Evolutionary conservation across 2,888 invertebrate species (phyloP).

Genomic region (Patella depressa): DNA sequence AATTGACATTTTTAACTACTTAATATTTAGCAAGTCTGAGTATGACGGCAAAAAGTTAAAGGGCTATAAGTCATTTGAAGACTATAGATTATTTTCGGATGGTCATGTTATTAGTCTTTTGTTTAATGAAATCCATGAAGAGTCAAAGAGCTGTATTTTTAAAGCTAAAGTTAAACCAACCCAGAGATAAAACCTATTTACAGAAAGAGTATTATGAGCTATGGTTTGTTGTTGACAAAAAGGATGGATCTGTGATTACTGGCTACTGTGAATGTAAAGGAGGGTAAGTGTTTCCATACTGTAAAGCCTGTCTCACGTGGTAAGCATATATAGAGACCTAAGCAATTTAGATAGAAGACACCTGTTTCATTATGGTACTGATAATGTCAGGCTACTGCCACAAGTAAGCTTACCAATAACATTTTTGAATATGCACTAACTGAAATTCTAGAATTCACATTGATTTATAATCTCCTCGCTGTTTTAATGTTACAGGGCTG

Average conservation of each 20-base stretch:
- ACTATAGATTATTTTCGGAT: background rate
- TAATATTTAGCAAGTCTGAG: slow-evolving; percentile 22
- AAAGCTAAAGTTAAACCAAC: background rate
- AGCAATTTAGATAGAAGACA: too few relatives aligned
- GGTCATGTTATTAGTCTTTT: background rate
- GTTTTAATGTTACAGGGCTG: background rate
- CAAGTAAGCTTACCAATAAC: too few relatives aligned
- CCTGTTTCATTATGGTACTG: too few relatives aligned
- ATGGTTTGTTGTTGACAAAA: too few relatives aligned
- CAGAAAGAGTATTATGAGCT: too few relatives aligned
- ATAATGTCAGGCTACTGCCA: too few relatives aligned
- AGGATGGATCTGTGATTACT: too few relatives aligned
- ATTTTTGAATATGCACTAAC: too few relatives aligned
- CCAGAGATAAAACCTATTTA: background rate
- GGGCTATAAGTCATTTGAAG: slow-evolving; percentile 25
- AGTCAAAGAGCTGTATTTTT: background rate
- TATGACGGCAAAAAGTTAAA: slow-evolving; percentile 27
- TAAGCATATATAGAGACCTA: too few relatives aligned
- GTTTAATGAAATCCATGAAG: background rate
- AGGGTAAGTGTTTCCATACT: background rate
- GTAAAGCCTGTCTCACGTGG: too few relatives aligned
- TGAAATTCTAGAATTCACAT: too few relatives aligned
- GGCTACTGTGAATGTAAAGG: background rate
- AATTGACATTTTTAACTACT: slow-evolving; percentile 26
- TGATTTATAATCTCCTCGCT: too few relatives aligned